Conservation (phyloP, 2,113 vertebrate species). For the Mobula hypostoma region DNA sequence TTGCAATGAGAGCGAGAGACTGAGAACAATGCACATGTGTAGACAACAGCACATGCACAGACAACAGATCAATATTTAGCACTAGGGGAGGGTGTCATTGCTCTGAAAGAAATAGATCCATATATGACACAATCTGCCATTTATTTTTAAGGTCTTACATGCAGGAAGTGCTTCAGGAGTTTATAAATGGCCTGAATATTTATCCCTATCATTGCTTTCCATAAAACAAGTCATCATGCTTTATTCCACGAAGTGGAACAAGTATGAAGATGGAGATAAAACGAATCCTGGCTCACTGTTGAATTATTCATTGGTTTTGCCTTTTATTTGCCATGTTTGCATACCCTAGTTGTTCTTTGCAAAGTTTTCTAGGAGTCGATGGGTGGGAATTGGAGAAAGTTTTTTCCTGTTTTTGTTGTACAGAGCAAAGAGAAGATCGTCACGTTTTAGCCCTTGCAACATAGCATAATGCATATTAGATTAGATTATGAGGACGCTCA, state of each 20-base stretch:
- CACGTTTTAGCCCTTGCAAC: not conserved
- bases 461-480: not conserved
- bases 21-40: too few relatives aligned
- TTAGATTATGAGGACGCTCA: too few relatives aligned
- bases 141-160: not conserved
- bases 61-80: too few relatives aligned
- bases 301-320: not conserved
- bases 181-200: not conserved
- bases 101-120: too few relatives aligned
- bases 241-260: not conserved
- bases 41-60: too few relatives aligned
- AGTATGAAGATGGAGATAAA: not conserved
- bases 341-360: not conserved
- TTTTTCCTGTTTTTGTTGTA: not conserved
- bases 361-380: not conserved
- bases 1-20: too few relatives aligned
- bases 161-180: not conserved
- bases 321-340: not conserved
- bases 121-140: not conserved
- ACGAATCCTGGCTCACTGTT: not conserved
- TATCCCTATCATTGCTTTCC: not conserved
- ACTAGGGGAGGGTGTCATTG: too few relatives aligned
- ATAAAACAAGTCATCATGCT: not conserved
- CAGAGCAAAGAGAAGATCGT: not conserved
- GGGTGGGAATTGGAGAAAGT: not conserved